Base-by-base conservation (phyloP, 2,888 invertebrate genomes). In the Pristionchus fissidentatus region DNA sequence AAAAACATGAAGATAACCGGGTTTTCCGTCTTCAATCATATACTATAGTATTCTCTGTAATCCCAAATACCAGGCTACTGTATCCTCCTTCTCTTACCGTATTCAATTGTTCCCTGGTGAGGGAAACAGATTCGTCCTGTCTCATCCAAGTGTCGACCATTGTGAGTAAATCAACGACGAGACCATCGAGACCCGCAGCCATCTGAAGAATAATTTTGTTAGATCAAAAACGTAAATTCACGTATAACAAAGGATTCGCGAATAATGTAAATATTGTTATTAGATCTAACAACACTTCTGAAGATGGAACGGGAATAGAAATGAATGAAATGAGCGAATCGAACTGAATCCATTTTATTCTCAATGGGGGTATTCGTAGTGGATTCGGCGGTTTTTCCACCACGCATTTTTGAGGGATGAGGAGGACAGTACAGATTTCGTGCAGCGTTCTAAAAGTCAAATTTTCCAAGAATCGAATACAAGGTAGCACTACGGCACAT, bases 71-170 rank as follows among this genome's bases (percentile, higher is more conserved):
- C 10, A 35, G 35, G 55, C 57, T 85, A 78, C 55, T 84, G 35
- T 15, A 83, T 84, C n/a, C n/a, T n/a, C n/a, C n/a, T n/a, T n/a
- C n/a, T n/a, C 35, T 73, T 26, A 83, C 41, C 70, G 86, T 85
- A 38, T 66, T 38, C 10, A 88, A 81, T 83, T 89, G 85, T 19
- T 62, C 60, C 22, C 35, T 78, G 1, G 70, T 57, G 22, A 90
- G 83, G 46, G 77, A 70, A 19, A 87, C 57, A 32, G 46, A 60
- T 13, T 66, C 79, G 41, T 90, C 89, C 10, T 84, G 87, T 29
- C 78, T 80, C 62, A 91, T 82, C 90, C 91, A 91, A 1, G 87
- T 81, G 41, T 90, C 87, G 13, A 92, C 88, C 62, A 91, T 89
- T n/a, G 86, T 84, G 32, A 91, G 81, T 43, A 91, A 81, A 84